Evolutionary conservation across 1,140 invertebrate species (phyloP).

Genomic region (Neodiprion virginianus): DNA sequence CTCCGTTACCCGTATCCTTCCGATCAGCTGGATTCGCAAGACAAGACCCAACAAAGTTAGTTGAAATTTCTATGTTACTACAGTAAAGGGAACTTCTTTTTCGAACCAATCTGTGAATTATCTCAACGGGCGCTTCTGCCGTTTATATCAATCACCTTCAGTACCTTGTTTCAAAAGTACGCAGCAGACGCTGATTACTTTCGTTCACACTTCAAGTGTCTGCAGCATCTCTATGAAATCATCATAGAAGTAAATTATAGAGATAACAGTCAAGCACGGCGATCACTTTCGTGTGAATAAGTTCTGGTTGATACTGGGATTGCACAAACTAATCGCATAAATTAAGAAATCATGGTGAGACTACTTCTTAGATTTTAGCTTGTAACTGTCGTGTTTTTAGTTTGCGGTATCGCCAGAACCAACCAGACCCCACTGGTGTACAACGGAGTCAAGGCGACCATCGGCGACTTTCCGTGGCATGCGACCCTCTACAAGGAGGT

Average conservation of each 20-base stretch:
- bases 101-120: background rate
- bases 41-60: background rate
- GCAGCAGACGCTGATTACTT: no score
- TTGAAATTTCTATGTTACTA: background rate
- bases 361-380: no score
- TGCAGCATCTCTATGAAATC: no score
- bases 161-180: background rate
- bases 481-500: constrained; percentile 46
- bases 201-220: no score
- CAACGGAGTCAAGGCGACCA: constrained; percentile 37
- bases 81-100: background rate
- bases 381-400: constrained; percentile 35
- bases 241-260: no score
- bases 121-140: background rate
- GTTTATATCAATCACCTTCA: background rate
- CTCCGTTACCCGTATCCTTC: constrained; percentile 4
- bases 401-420: constrained; percentile 40
- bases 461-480: constrained; percentile 57
- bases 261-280: no score
- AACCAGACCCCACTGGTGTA: constrained; percentile 39
- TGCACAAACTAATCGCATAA: no score
- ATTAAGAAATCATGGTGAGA: no score
- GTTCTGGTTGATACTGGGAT: no score
- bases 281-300: no score
- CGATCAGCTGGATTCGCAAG: background rate